Conservation (phyloP, 2,113 vertebrate genomes). For the Oncorhynchus kisutch region DNA sequence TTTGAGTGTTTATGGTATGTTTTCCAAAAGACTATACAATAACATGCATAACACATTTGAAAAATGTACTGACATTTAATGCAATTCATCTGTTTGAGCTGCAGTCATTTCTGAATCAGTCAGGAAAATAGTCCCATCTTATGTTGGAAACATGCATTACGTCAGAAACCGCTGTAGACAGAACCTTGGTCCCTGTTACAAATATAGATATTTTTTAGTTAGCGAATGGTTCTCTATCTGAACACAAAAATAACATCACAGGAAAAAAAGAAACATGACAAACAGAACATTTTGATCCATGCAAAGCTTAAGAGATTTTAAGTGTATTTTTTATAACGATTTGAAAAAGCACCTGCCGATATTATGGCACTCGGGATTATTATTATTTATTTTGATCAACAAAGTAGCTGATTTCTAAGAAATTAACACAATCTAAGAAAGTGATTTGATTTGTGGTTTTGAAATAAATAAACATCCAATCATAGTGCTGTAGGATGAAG, state of each 20-base stretch:
- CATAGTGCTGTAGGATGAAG: neutral
- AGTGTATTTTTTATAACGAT: constrained; percentile 28
- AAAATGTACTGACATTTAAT: constrained; percentile 61
- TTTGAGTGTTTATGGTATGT: neutral
- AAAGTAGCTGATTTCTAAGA: too few relatives aligned
- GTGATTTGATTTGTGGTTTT: too few relatives aligned
- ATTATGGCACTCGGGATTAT: constrained; percentile 61
- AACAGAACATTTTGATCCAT: constrained; percentile 58
- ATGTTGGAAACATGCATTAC: constrained; percentile 68
- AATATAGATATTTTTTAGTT: constrained; percentile 31
- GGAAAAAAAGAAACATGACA: constrained; percentile 51
- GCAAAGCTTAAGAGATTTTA: constrained; percentile 56
- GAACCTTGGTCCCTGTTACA: constrained; percentile 24
- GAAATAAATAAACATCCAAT: too few relatives aligned
- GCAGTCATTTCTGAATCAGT: constrained; percentile 26
- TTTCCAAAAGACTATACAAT: neutral
- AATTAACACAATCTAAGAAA: too few relatives aligned
- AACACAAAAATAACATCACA: constrained; percentile 45
- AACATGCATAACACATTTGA: constrained; percentile 8
- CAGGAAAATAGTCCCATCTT: constrained; percentile 53
- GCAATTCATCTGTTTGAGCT: constrained; percentile 26
- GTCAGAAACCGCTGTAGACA: constrained; percentile 45
- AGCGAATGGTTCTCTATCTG: constrained; percentile 24
- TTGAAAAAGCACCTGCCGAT: constrained; percentile 63
- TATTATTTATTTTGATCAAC: too few relatives aligned